These are phyloP conservation scores for Dissostichus mawsoni DNA, from an alignment of 2,113 vertebrate species.

Conservation along the genomic window DNA sequence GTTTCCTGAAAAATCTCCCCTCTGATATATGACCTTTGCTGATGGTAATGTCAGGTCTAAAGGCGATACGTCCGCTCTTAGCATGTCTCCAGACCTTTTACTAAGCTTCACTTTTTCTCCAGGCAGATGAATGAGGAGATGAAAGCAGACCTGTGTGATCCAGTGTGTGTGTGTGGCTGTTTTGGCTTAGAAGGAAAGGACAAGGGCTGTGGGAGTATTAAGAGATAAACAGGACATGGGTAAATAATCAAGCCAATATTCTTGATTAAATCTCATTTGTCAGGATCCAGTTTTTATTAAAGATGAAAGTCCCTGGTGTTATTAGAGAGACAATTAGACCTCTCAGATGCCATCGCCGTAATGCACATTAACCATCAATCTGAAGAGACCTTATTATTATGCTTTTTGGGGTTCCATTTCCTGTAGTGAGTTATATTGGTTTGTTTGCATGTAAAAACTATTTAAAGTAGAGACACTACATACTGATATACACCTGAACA, in stretches of 20 bases:
- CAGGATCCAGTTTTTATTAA: slow-evolving; percentile 26
- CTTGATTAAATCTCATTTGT: slow-evolving; percentile 39
- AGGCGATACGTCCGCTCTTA: slow-evolving; percentile 53
- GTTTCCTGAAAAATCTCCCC: not conserved
- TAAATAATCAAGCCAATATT: slow-evolving; percentile 25
- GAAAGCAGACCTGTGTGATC: slow-evolving; percentile 7
- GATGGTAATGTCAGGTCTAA: slow-evolving; percentile 64
- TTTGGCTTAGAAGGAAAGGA: not conserved
- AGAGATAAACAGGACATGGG: slow-evolving; percentile 27
- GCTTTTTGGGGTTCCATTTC: not conserved
- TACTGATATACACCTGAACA: too few species aligned
- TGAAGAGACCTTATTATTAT: not conserved
- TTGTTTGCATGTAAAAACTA: too few species aligned
- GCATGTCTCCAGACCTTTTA: slow-evolving; percentile 69
- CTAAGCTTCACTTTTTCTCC: slow-evolving; percentile 71
- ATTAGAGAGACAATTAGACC: not conserved
- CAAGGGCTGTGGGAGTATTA: slow-evolving; percentile 12
- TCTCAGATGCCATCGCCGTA: not conserved
- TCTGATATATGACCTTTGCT: slow-evolving; percentile 79
- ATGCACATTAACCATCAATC: not conserved
- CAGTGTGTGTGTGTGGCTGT: not conserved
- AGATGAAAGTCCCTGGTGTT: slow-evolving; percentile 25
- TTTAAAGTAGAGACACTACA: too few species aligned
- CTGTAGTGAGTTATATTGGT: not conserved
- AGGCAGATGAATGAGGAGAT: slow-evolving; percentile 52